Percentiles rank a stretch among this genome's conserved stretches.
Conservation (phyloP, 2,797 vertebrate genomes). For the Lutjanus campechanus region DNA sequence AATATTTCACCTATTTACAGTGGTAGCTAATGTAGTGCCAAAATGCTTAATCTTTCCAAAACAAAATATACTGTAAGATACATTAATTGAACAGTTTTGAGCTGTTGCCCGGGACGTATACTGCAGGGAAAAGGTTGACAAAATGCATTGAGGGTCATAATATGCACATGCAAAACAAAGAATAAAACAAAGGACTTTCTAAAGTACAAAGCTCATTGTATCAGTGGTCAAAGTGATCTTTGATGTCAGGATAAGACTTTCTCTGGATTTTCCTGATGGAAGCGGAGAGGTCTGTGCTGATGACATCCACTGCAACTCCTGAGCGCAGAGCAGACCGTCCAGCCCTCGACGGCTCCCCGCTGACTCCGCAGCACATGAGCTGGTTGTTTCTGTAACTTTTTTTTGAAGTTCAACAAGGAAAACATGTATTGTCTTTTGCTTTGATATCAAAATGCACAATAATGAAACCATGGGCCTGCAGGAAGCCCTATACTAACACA, state of each 20-base stretch:
- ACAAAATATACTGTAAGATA: neutral
- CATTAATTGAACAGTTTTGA: too few relatives aligned
- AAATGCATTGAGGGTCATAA: neutral
- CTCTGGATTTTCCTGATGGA: slow-evolving; percentile 27
- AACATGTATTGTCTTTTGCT: neutral
- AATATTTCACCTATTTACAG: neutral
- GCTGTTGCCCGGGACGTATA: neutral
- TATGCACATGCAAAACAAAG: neutral
- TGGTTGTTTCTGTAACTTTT: neutral
- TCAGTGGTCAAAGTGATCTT: slow-evolving; percentile 40
- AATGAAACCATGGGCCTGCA: neutral
- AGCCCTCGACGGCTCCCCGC: neutral
- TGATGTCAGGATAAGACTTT: slow-evolving; percentile 46
- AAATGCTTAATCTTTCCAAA: neutral
- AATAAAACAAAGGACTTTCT: neutral
- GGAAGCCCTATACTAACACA: too few relatives aligned
- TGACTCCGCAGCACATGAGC: slow-evolving; percentile 26
- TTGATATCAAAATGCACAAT: neutral
- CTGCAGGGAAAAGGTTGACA: neutral
- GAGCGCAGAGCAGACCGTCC: slow-evolving; percentile 7
- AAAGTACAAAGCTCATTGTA: slow-evolving; percentile 5
- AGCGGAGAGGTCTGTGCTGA: slow-evolving; percentile 40
- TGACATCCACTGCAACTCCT: slow-evolving; percentile 58
- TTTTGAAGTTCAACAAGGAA: neutral
- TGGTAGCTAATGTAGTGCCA: neutral